Evolutionary conservation across 2,797 vertebrate species (phyloP).

Genomic region (Halcyon smyrnensis): DNA sequence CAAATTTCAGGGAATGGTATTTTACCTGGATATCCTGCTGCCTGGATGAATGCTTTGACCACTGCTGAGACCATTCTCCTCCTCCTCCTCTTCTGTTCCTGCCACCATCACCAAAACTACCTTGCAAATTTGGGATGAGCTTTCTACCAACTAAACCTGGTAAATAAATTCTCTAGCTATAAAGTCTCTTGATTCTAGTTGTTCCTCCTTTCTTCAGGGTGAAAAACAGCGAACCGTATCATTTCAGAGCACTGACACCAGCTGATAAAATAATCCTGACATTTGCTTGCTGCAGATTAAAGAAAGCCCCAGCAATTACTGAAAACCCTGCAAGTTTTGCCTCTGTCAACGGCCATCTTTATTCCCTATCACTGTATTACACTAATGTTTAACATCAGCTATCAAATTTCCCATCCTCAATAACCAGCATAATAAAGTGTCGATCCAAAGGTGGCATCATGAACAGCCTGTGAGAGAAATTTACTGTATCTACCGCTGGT

Average conservation of each 20-base stretch:
- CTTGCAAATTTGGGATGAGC: background rate
- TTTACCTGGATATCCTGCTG: background rate
- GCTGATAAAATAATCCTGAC: slow-evolving; percentile 39
- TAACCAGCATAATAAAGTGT: background rate
- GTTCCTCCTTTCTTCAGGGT: background rate
- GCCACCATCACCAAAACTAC: background rate
- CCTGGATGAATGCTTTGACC: background rate
- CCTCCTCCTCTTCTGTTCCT: background rate
- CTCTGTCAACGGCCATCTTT: background rate
- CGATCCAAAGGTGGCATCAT: background rate
- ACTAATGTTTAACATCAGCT: background rate
- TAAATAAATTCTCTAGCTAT: background rate
- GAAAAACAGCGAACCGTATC: fast-evolving
- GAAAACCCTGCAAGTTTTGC: background rate
- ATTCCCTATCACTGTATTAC: background rate
- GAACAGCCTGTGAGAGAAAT: background rate
- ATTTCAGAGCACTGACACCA: slow-evolving; percentile 13
- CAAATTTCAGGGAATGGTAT: background rate
- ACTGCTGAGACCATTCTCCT: background rate
- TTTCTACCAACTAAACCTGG: background rate
- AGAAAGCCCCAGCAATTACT: background rate
- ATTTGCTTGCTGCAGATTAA: slow-evolving; percentile 38
- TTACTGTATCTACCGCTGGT: background rate
- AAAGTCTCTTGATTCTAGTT: background rate
- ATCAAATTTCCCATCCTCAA: background rate